Conservation (phyloP, 2,888 invertebrate species). For the Neoaliturus tenellus region DNA sequence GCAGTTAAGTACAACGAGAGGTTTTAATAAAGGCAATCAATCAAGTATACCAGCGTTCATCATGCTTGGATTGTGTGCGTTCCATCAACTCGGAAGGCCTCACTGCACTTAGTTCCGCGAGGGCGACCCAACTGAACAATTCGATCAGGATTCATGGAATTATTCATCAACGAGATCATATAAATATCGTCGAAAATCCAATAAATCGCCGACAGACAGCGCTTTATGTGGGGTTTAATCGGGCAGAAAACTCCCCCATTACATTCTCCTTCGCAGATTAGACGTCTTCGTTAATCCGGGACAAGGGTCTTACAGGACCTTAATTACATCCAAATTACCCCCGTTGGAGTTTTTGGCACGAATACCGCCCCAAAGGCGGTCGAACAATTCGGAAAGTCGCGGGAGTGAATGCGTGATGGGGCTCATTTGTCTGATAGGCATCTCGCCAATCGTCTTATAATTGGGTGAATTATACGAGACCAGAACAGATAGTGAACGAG, state of each 20-base stretch:
- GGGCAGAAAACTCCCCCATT: not conserved
- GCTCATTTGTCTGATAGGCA: constrained; percentile 35
- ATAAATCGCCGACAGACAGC: constrained; percentile 18
- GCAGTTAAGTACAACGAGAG: no score
- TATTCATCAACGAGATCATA: constrained; percentile 35
- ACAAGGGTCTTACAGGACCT: constrained; percentile 15
- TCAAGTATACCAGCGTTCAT: no score
- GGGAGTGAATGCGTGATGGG: constrained; percentile 42
- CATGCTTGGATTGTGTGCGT: no score
- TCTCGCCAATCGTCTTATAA: constrained; percentile 3
- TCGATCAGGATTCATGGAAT: constrained; percentile 19
- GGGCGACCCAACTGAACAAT: not conserved
- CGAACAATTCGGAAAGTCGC: constrained; percentile 37
- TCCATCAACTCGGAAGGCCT: no score
- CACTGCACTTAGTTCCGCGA: not conserved
- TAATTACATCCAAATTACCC: constrained; percentile 46
- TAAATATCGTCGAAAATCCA: constrained; percentile 17
- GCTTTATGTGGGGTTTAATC: constrained; percentile 17
- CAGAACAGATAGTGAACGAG: not conserved
- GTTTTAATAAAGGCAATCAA: no score
- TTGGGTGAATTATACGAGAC: constrained; percentile 8
- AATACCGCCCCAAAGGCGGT: not conserved
- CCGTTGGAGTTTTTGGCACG: no score
- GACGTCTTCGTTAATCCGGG: constrained; percentile 21
- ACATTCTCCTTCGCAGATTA: constrained; percentile 6